Conservation (phyloP, 92 coral and sea anemone species). For the Epizoanthus rinbou region DNA sequence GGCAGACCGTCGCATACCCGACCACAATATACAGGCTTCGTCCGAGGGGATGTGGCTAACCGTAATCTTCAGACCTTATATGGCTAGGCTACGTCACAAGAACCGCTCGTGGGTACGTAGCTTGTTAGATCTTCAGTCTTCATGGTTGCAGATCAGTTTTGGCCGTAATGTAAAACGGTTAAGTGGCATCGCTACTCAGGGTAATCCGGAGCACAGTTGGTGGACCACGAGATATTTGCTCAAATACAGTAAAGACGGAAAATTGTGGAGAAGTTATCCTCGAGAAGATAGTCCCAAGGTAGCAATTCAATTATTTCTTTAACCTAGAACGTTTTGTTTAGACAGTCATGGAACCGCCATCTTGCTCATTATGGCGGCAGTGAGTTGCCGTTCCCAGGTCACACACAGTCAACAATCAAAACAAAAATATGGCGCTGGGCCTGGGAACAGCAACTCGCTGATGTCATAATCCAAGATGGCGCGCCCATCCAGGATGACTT, state of each 20-base stretch:
- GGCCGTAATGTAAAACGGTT: constrained; percentile 55
- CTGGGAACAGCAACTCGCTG: too few relatives aligned
- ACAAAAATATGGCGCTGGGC: too few relatives aligned
- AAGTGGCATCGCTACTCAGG: constrained; percentile 76
- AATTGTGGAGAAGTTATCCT: constrained; percentile 41
- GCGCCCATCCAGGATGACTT: too few relatives aligned
- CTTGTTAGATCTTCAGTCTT: constrained; percentile 50
- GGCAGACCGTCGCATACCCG: constrained; percentile 55
- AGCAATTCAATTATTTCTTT: not conserved
- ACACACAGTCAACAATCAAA: too few relatives aligned
- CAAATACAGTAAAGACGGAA: constrained; percentile 52
- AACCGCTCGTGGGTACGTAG: constrained; percentile 69
- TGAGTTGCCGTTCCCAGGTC: too few relatives aligned
- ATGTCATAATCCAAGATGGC: too few relatives aligned
- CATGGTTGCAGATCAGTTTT: constrained; percentile 65
- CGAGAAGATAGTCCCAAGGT: not conserved
- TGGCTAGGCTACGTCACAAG: constrained; percentile 46
- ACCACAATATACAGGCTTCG: constrained; percentile 63
- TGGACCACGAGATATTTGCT: constrained; percentile 64
- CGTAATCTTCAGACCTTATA: constrained; percentile 31
- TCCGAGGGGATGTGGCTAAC: constrained; percentile 69
- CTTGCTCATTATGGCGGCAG: too few relatives aligned
- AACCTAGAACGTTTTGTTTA: not conserved
- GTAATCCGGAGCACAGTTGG: constrained; percentile 69
- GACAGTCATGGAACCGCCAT: too few relatives aligned